Evolutionary conservation across 1,140 invertebrate genomes (phyloP), one percentile per base, ranked within the genome.

Genomic region (Rhopalosiphum padi): DNA sequence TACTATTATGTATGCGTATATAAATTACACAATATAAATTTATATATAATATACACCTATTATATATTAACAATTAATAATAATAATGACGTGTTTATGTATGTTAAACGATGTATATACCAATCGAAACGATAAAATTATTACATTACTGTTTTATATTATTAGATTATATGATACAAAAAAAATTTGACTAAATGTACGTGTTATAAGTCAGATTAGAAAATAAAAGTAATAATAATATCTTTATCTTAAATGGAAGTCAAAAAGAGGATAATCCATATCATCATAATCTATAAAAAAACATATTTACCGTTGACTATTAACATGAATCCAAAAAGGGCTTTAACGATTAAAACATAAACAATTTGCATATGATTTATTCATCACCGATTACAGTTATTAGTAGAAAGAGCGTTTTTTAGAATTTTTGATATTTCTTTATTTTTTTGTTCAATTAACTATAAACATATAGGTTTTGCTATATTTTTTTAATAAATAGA

Each of bases 141-240:
- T 60, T 55, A 53, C 87, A 89, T 89, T 88, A 53, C 35, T 21
- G n/a, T 9, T 51, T 53, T 30, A 88, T 35, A 88, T 25, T 90
- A 46, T 30, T 48, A 35, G 48, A 23, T 77, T 37, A 25, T 55
- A 53, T 55, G 25, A 53, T 43, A 90, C 9, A 21, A 43, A 68
- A 88, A n/a, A 68, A 41, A 25, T 25, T 60, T 68, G 23, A 90
- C 53, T 90, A 90, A 90, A 60, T 90, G 53, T 90, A 90, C 88
- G 88, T 90, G 53, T 90, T 37, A 30, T n/a, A 68, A 90, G 37
- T 68, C 41, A 25, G 55, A 68, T 90, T 68, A 68, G 25, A 90
- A 55, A 90, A 55, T 90, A 90, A 88, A 35, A 89, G 37, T 89
- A 89, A 87, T 90, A 60, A 90, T 60, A 43, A 41, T 41, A 30